Base-by-base conservation (phyloP, 2,113 vertebrate genomes). In the Myiagra hebetior region DNA sequence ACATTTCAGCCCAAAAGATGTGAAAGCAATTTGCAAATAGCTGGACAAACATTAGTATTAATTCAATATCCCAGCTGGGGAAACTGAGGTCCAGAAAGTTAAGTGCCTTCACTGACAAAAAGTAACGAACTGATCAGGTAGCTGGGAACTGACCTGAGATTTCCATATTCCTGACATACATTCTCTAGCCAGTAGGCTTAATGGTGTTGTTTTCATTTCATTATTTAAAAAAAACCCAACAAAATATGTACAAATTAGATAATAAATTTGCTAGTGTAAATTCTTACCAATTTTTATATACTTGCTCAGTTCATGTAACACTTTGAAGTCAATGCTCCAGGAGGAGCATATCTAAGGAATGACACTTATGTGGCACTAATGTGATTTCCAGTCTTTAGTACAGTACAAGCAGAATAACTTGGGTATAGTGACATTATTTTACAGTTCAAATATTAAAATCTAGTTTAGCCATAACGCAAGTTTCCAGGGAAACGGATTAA, bases 401-500 rank as follows among this genome's bases (percentile, higher is more conserved):
- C 21, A 74, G 53, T 53, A 70, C 50, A 78, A 82, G 49, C 33
- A 87, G 73, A 89, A 33, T n/a, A 89, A 79, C 47, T 44, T 55
- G 16, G 16, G 11, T 67, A 42, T 42, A 7, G 31, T 55, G 49
- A 65, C 35, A 69, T 52, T 72, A 89, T 87, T 87, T 64, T 53
- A 41, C 26, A 49, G 19, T 42, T 75, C 69, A 91, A 73, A 63
- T 42, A 90, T 46, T 74, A 68, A 95, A 95, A 87, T 30, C 55
- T 41, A 70, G 65, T 72, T 69, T 64, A 44, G 15, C 21, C 16
- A 70, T 57, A 56, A 76, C 12, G 14, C 3, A 3, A 77, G 41
- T 76, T 87, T 87, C 81, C 69, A 82, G 65, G 74, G 77, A 86
- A 95, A 94, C 5, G 1, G 57, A 82, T 62, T 68, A 64, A 84